A percentile compares a stretch with the other conserved stretches of the same genome.
These are phyloP conservation scores for Panthera tigris DNA, from an alignment of 2,113 vertebrate genomes.

Conservation along the genomic window DNA sequence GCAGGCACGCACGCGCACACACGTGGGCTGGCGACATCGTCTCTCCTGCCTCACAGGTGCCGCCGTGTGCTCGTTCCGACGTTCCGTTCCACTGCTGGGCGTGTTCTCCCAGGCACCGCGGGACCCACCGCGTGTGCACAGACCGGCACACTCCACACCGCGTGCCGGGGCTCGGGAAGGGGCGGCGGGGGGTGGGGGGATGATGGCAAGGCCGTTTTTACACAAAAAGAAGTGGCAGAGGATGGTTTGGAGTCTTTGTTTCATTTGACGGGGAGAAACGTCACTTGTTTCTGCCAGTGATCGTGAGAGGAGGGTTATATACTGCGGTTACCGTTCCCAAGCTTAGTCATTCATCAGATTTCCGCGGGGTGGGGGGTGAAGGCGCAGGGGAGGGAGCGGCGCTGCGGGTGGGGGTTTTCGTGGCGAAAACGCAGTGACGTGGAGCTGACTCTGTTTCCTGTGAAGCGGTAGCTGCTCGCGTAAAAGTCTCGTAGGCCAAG, in stretches of 20 bases:
- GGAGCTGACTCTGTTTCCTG: slow-evolving; percentile 15
- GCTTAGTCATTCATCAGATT: slow-evolving; percentile 82
- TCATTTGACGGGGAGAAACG: slow-evolving; percentile 65
- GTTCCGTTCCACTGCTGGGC: neutral
- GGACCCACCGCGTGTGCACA: neutral
- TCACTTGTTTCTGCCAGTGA: slow-evolving; percentile 56
- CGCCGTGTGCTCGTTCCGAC: neutral
- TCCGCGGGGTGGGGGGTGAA: neutral
- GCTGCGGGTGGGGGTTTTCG: neutral
- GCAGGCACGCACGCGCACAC: no score
- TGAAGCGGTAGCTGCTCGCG: neutral
- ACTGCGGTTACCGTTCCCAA: neutral
- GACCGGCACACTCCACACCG: neutral
- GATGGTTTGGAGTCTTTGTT: slow-evolving; percentile 57
- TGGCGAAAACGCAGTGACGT: neutral
- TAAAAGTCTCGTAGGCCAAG: slow-evolving; percentile 40
- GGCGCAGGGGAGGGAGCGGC: neutral
- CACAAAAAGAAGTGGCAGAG: slow-evolving; percentile 67
- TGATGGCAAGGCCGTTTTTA: slow-evolving; percentile 61
- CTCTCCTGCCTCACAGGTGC: neutral
- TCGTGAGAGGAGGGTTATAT: slow-evolving; percentile 46
- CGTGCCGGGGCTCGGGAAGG: neutral
- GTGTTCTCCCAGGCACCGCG: neutral
- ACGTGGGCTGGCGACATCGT: neutral
- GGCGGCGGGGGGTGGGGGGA: neutral